Base-by-base conservation (phyloP, 2,797 vertebrate genomes). In the Anas bahamensis region DNA sequence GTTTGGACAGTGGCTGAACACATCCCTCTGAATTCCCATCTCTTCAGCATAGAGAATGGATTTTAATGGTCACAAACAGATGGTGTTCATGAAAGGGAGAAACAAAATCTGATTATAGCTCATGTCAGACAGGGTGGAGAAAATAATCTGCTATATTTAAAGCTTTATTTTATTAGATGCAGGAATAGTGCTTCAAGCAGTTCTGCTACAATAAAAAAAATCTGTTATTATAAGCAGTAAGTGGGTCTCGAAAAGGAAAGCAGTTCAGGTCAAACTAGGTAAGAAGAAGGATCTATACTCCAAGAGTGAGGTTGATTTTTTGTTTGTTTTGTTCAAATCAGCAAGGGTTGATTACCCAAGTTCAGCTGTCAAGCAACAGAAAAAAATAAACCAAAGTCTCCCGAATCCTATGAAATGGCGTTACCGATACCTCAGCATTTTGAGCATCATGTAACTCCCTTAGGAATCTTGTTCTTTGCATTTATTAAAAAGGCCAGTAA, bases 11-110 rank as follows among this genome's bases (percentile, higher is more conserved):
- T 84, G 95, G 91, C 86, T 92, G 85, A 92, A 88, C 76, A 89
- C 79, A 94, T 89, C 93, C 72, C 59, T 86, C 86, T 85, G 85
- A 93, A 95, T 94, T 96, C 85, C 89, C 88, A 77, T 93, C 91
- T 70, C 81, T 57, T 83, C 88, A 61, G 93, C 95, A 95, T 85
- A 83, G 91, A 96, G 95, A 97, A 97, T 97, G 93, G 92, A 95
- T 97, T 96, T 96, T 97, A 97, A 96, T 96, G 94, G 96, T 94
- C 78, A 91, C 88, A 87, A 95, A 93, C 97, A 97, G 95, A 97
- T 97, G 96, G 96, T 68, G 70, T 69, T 95, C 92, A 77, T 95
- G 90, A 94, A 96, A 96, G 35, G 63, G 37, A 88, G 75, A 24
- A 48, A 77, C 91, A 70, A 10, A 10, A 41, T 75, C 63, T 70